Base-by-base conservation (phyloP, 2,888 invertebrate genomes). In the Ariolimax columbianus region DNA sequence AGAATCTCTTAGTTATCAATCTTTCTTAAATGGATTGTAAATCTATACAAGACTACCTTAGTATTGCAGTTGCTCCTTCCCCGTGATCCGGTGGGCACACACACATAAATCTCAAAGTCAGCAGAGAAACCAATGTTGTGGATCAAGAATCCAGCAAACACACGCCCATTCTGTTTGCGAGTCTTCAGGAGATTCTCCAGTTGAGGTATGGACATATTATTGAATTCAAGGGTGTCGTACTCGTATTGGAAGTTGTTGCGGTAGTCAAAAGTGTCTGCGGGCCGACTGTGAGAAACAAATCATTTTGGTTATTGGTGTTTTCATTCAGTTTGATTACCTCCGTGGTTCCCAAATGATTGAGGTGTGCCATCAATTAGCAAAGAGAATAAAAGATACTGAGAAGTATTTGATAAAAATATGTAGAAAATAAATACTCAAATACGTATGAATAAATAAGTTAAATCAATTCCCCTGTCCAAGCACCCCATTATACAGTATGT, bases 91-190 rank as follows among this genome's bases (percentile, higher is more conserved):
- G 86, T 78, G 33, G 77, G 72, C 7, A 88, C 87, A 75, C 88
- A 88, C n/a, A 88, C 80, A 78, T 85, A 73, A 73, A 88, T 81
- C 43, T 85, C 81, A 30, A 88, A 83, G 55, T 87, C 86, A 51
- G 87, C 88, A 0, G 88, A 86, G 4, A 79, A 55, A 0, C 86
- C 86, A 66, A 88, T 87, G 79, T 82, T 85, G 59, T 87, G 87
- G 7, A 89, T 86, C 73, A 87, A 84, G 86, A 88, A 88, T 17
- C 87, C 87, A 47, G 86, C 89, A 81, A 89, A 89, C 9, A 88
- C 85, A 2, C 89, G 78, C 23, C 84, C 80, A 30, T 87, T 51
- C 11, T 77, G 55, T 55, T 84, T 82, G 26, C 82, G 63, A 7
- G 81, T 4, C 43, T 86, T 70, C 36, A 89, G 77, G 59, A 85